Conservation (phyloP, 2,888 invertebrate genomes). For the Caenorhabditis sp. region DNA sequence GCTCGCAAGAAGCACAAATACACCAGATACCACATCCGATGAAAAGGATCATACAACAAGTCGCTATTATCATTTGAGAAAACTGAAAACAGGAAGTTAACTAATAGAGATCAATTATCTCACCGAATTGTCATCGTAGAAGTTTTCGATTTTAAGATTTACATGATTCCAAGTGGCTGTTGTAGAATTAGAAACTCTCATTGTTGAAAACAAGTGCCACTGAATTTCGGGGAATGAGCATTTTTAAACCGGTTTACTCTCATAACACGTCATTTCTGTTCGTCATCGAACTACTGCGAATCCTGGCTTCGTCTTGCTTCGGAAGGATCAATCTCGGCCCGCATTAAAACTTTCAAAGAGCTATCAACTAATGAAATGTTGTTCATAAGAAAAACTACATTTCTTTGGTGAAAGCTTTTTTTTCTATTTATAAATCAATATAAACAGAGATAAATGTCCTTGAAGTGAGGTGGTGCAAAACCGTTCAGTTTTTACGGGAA, state of each 20-base stretch:
- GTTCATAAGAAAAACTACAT: too few relatives aligned
- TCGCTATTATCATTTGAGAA: not conserved
- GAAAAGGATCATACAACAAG: constrained; percentile 4
- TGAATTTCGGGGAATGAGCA: not conserved
- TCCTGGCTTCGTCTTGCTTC: too few relatives aligned
- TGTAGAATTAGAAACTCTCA: constrained; percentile 10
- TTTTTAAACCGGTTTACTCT: not conserved
- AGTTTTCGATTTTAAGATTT: constrained; percentile 4
- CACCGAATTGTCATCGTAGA: constrained; percentile 17
- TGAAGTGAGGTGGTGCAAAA: too few relatives aligned
- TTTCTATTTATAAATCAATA: too few relatives aligned
- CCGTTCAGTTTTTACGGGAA: too few relatives aligned
- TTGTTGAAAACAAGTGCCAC: not conserved
- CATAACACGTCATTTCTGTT: not conserved
- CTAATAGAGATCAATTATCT: not conserved
- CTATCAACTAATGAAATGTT: too few relatives aligned
- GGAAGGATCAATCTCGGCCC: too few relatives aligned
- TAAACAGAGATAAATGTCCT: too few relatives aligned
- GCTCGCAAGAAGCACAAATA: constrained; percentile 30
- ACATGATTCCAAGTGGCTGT: constrained; percentile 26
- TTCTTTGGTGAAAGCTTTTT: too few relatives aligned
- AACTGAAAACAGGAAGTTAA: constrained; percentile 15
- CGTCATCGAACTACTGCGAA: too few relatives aligned
- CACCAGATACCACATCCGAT: constrained; percentile 43
- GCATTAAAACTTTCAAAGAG: too few relatives aligned